Evolutionary conservation across 2,888 invertebrate genomes (phyloP).

Genomic region (Yponomeuta evonymella): DNA sequence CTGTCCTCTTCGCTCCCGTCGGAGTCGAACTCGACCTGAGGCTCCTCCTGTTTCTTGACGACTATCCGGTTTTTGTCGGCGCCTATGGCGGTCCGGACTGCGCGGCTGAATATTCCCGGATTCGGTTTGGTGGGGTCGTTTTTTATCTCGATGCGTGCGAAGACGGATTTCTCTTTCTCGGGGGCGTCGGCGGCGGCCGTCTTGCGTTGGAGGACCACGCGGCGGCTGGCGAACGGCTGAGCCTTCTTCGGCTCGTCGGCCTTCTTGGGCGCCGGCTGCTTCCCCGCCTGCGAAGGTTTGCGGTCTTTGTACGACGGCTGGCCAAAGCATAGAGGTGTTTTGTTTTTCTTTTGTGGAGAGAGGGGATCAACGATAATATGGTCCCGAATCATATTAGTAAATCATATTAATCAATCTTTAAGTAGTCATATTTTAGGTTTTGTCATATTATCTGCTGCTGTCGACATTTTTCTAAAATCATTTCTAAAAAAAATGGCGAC

Average conservation of each 20-base stretch:
- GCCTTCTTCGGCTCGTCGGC: neutral
- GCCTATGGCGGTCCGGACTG: constrained; percentile 51
- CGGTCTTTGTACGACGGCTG: neutral
- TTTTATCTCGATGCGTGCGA: constrained; percentile 42
- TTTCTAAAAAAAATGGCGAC: too few species aligned
- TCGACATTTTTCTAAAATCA: too few species aligned
- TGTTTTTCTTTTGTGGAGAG: too few species aligned
- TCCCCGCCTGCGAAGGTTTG: constrained; percentile 26
- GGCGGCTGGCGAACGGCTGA: constrained; percentile 44
- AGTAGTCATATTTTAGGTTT: too few species aligned
- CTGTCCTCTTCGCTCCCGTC: constrained; percentile 38
- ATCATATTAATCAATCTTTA: too few species aligned
- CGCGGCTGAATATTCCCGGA: constrained; percentile 59
- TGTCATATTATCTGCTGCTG: too few species aligned
- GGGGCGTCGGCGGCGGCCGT: constrained; percentile 18
- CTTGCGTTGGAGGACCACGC: constrained; percentile 57
- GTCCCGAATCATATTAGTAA: too few species aligned
- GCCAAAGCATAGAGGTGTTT: too few species aligned
- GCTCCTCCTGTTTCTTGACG: constrained; percentile 36
- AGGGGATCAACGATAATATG: too few species aligned
- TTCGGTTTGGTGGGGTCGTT: constrained; percentile 45
- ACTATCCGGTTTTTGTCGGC: constrained; percentile 34
- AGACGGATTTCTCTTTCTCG: constrained; percentile 41
- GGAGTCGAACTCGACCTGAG: constrained; percentile 45
- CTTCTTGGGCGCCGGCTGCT: constrained; percentile 27